Evolutionary conservation across 2,113 vertebrate species (phyloP), one percentile per base, ranked within the genome.

Genomic region (Rhineura floridana): DNA sequence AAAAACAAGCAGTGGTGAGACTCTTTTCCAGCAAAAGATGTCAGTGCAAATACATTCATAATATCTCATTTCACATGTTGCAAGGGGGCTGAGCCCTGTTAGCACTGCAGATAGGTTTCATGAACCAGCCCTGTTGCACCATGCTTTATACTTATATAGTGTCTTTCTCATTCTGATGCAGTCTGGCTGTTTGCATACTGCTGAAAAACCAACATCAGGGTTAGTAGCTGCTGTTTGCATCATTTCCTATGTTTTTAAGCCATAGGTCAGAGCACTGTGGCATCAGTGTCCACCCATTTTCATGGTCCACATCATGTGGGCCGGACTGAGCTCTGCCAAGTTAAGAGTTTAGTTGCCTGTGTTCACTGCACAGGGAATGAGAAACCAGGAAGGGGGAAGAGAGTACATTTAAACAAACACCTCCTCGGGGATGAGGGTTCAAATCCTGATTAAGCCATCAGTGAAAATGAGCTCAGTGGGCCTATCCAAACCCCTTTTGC

Each of bases 391-490:
- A 9, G 25, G 12, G 44, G 36, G 17, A 11, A 52, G 28, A 59
- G 12, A 62, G 19, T 36, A 15, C n/a, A 85, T 76, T 85, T 63
- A 85, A 77, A 30, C 52, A 75, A 75, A 44, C 55, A 44, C 28
- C 28, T 75, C 72, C 84, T 63, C 9, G 5, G 72, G 55, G 84
- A 85, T 23, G 28, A n/a, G 39, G n/a, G 84, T 76, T 85, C 84
- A 33, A 46, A 77, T 62, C 72, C 84, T 39, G 55, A 76, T 76
- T 77, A 85, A 85, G 84, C 84, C 72, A 44, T 39, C 55, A n/a
- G 52, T 62, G 70, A 76, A 85, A 76, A 85, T 62, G 72, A 85
- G 72, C 72, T 76, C 52, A 42, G 36, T 46, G 72, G 52, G 50
- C 55, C 69, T 39, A 12, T 52, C 83, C 48, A 8, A 8, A n/a